Percentiles rank a stretch among this genome's conserved stretches.
phyloP scores from a whole-genome alignment of 2,888 invertebrate species.

The Teinopalpus imperialis region DNA sequence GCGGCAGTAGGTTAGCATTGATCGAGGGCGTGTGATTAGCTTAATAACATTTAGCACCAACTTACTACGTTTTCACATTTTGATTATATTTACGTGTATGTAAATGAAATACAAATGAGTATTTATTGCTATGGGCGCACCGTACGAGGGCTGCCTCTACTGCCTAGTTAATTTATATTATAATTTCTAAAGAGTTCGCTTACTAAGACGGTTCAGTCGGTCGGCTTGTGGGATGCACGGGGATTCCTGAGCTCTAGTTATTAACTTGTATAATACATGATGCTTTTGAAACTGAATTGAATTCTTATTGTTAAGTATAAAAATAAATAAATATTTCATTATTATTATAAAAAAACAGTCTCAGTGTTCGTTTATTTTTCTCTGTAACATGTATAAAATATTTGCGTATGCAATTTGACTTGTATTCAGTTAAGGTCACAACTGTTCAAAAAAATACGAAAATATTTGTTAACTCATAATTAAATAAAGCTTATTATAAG shows the following conservation, averaged over 20 bases:
- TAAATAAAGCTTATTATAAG: constrained; percentile 83
- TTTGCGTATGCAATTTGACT: constrained; percentile 74
- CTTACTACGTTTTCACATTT: constrained; percentile 49
- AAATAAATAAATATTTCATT: constrained; percentile 68
- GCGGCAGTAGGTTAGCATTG: too few relatives aligned
- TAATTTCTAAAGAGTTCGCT: constrained; percentile 70
- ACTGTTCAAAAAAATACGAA: constrained; percentile 78
- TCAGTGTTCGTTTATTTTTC: constrained; percentile 76
- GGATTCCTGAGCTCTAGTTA: constrained; percentile 70
- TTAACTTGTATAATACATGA: constrained; percentile 77
- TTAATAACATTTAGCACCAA: constrained; percentile 50
- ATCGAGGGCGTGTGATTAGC: constrained; percentile 29
- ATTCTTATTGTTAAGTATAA: constrained; percentile 80
- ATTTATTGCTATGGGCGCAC: constrained; percentile 55
- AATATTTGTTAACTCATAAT: constrained; percentile 82
- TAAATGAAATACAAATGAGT: constrained; percentile 46
- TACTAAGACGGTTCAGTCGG: constrained; percentile 70
- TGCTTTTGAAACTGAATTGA: constrained; percentile 79
- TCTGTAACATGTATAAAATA: constrained; percentile 69
- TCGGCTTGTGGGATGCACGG: constrained; percentile 65
- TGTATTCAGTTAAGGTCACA: constrained; percentile 82
- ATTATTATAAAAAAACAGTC: constrained; percentile 79
- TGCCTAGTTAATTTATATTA: constrained; percentile 54
- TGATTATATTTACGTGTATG: constrained; percentile 46
- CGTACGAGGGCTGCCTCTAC: constrained; percentile 31